Evolutionary conservation across 2,113 vertebrate genomes (phyloP), one percentile per base, ranked within the genome.

Genomic region (Amphiprion ocellaris): DNA sequence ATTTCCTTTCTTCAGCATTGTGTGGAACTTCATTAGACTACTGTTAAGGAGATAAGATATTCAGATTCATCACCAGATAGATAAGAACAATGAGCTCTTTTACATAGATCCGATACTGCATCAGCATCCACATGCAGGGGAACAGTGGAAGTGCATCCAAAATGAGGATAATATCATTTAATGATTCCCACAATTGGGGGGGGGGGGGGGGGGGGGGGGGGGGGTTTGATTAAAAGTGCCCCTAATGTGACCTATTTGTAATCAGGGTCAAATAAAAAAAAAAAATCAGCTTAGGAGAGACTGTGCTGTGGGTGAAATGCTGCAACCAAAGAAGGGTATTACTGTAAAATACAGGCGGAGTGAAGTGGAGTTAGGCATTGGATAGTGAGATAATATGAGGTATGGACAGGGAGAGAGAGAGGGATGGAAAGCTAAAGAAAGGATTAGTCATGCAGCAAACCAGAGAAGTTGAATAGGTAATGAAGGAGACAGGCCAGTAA

Each of bases 391-490:
- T 85, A 85, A 84, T 76, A 61, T 46, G 68, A 79, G 66, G 52
- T 80, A 77, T 85, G 85, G 81, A 82, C 73, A 66, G 76, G 77
- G 50, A 64, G 50, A 64, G 59, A 84, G 62, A 61, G 61, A 79
- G 33, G 82, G 60, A 76, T 78, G 72, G 88, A 81, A 90, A 87
- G 84, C 85, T 78, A 87, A 90, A 83, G 69, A 82, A 87, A 90
- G 90, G 90, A 93, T 92, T 94, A 92, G 85, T 77, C 81, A 87
- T 85, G 87, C 86, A 52, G 75, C 74, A 69, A 89, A 87, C 83
- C 62, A 47, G 81, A 83, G 88, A 87, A 80, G 87, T 80, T 92
- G 91, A 90, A 92, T 90, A 74, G 89, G 86, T 83, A 90, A 92
- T 91, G 87, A 89, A 87, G 90, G 80, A 91, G 81, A 83, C 61